Evolutionary conservation across 1,140 invertebrate species (phyloP), one percentile per base, ranked within the genome.

Genomic region (Apis laboriosa): DNA sequence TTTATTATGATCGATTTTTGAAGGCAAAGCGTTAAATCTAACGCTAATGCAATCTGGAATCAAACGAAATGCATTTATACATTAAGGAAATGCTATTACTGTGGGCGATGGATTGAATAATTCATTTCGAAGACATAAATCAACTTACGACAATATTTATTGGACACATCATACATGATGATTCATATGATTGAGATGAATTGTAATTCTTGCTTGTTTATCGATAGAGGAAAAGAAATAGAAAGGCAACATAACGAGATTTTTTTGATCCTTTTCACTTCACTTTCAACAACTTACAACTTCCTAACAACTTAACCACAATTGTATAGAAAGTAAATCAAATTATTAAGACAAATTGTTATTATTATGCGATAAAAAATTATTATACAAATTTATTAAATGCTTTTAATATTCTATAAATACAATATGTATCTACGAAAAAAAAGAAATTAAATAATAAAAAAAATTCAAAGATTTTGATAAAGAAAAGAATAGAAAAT

Each of bases 61-160:
- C 49, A n/a, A 34, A 34, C 28, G 24, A 34, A 73, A 73, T 34
- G 2, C 28, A 56, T 58, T 24, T 34, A 11, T 56, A 43, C 71
- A 58, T 15, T 73, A 15, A 43, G 12, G 55, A 11, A 43, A 15
- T 58, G n/a, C 19, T 8, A 7, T 4, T 15, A 15, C 4, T 13
- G 13, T n/a, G 28, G 7, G 15, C 21, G n/a, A 15, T 9, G 43
- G 67, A 51, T 51, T 70, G 49, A 73, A 73, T 73, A 24, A 72
- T 34, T 72, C 24, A 34, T 58, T 56, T 58, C 11, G 9, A 8
- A 19, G 53, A 73, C 55, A 56, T 73, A 73, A 73, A 73, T 73
- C 71, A 73, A 73, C 19, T 19, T 12, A 12, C 19, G 55, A 58
- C 12, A 58, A 21, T 56, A 19, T 34, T 34, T n/a, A 43, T 58